Conservation (phyloP, 1,140 invertebrate genomes). For the Vollenhovia emeryi region DNA sequence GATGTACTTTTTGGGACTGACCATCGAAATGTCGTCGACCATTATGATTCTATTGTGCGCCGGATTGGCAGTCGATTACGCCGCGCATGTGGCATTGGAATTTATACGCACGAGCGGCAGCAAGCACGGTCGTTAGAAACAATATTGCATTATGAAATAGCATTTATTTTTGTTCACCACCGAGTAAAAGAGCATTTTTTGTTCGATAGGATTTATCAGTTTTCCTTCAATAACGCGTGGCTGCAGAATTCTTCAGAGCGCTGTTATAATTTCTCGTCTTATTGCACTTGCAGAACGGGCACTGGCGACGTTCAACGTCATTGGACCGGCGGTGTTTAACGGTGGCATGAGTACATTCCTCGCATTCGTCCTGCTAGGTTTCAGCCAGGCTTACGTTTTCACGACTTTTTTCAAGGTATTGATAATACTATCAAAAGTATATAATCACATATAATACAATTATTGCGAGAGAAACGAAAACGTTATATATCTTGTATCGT, state of each 20-base stretch:
- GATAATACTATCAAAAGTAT: not conserved
- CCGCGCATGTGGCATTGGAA: conserved; percentile 86
- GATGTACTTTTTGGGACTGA: conserved; percentile 86
- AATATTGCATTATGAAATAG: not conserved
- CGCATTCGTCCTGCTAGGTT: conserved; percentile 84
- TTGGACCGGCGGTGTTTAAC: conserved; percentile 86
- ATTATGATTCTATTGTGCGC: conserved; percentile 84
- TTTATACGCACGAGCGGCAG: conserved; percentile 84
- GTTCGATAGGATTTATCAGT: not conserved
- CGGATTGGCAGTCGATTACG: conserved; percentile 87
- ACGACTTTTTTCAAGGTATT: conserved; percentile 85
- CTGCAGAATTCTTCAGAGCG: not conserved
- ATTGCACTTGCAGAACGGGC: conserved; percentile 79
- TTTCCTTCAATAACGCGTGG: not conserved
- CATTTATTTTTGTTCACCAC: not conserved
- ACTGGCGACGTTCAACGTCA: conserved; percentile 80
- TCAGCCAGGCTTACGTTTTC: conserved; percentile 85
- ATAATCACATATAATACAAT: not conserved
- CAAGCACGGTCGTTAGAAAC: conserved; percentile 78
- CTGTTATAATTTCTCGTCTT: not conserved
- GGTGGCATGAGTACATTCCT: conserved; percentile 86
- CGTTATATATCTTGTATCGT: conserved; percentile 18
- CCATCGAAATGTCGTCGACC: conserved; percentile 87
- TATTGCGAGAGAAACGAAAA: not conserved
- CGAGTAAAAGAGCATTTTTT: not conserved